These are phyloP conservation scores for Antheraea pernyi DNA, from an alignment of 1,140 invertebrate genomes.

Conservation along the genomic window DNA sequence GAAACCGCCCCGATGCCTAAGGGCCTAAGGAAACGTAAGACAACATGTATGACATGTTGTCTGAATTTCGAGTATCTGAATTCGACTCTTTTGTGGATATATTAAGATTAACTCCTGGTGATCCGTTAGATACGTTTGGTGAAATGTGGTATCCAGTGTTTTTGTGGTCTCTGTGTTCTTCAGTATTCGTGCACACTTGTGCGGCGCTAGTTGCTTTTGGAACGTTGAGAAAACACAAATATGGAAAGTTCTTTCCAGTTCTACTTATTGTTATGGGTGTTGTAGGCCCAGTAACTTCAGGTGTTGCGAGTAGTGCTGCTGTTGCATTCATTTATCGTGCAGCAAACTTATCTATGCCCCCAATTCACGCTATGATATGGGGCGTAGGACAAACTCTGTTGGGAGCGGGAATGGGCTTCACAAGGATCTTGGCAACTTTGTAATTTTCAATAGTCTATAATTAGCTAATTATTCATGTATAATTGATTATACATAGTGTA, in stretches of 20 bases:
- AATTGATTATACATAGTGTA: slow-evolving; percentile 26
- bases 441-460: slow-evolving; percentile 73
- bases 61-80: slow-evolving; percentile 79
- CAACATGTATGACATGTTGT: slow-evolving; percentile 81
- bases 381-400: slow-evolving; percentile 95
- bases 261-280: slow-evolving; percentile 94
- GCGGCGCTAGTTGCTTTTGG: slow-evolving; percentile 94
- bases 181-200: slow-evolving; percentile 93
- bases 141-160: slow-evolving; percentile 99
- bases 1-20: slow-evolving; percentile 58
- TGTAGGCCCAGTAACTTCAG: slow-evolving; percentile 90
- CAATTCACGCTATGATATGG: slow-evolving; percentile 95
- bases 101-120: slow-evolving; percentile 80
- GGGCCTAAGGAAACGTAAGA: slow-evolving; percentile 48
- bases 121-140: slow-evolving; percentile 83
- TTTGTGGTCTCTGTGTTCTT: slow-evolving; percentile 96
- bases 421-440: slow-evolving; percentile 94
- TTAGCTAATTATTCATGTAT: slow-evolving; percentile 32
- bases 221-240: slow-evolving; percentile 94
- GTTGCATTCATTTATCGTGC: slow-evolving; percentile 95
- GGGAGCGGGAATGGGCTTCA: slow-evolving; percentile 93
- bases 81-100: slow-evolving; percentile 83
- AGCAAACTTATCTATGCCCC: slow-evolving; percentile 92
- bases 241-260: slow-evolving; percentile 95
- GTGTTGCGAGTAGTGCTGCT: slow-evolving; percentile 94